Conservation (phyloP, 2,113 vertebrate species). For the human region DNA sequence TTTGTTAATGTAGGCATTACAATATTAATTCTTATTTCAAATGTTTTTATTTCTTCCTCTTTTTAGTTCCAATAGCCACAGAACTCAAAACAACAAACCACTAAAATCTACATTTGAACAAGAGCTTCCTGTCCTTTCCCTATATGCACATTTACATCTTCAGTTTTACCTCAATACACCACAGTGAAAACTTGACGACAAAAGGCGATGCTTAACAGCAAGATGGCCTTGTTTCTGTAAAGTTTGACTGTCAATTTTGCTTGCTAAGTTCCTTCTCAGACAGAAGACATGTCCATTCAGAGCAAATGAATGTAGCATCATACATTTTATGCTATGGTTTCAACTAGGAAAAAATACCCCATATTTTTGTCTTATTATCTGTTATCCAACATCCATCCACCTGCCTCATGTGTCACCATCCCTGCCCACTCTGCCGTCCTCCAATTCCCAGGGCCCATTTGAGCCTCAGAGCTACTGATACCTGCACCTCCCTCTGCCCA, state of each 20-base stretch:
- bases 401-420: background rate
- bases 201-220: background rate
- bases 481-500: background rate
- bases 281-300: background rate
- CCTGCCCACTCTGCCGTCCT: too few relatives aligned
- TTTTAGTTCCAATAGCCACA: background rate
- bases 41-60: background rate
- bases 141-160: background rate
- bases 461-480: too few relatives aligned
- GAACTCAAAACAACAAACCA: background rate
- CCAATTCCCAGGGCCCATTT: too few relatives aligned
- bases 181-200: background rate
- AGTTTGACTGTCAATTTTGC: background rate
- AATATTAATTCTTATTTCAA: background rate
- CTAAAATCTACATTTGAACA: background rate
- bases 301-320: background rate
- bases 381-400: background rate
- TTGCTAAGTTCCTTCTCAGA: background rate
- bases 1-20: background rate
- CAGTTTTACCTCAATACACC: background rate
- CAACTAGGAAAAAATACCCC: background rate
- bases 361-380: background rate
- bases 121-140: background rate
- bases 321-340: background rate
- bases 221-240: background rate